phyloP scores from a whole-genome alignment of 2,113 vertebrate species.

The Podocnemis expansa region DNA sequence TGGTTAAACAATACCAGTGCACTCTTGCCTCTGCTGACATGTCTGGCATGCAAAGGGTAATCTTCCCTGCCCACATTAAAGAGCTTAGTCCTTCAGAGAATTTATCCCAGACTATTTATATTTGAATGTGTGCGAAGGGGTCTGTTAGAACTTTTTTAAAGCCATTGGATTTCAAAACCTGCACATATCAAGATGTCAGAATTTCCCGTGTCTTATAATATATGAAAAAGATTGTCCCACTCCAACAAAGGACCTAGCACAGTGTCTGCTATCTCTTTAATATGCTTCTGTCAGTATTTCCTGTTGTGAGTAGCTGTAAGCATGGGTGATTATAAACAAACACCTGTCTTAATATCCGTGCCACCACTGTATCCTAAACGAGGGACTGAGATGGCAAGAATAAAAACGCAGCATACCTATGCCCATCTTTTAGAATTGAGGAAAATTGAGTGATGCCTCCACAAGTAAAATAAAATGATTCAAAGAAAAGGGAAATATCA shows the following conservation, averaged over 20 bases:
- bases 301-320: not conserved
- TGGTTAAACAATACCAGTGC: fast-evolving
- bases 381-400: not conserved
- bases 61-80: not conserved
- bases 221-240: fast-evolving
- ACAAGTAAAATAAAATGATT: not conserved
- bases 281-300: not conserved
- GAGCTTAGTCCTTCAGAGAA: fast-evolving
- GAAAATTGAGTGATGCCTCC: not conserved
- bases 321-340: not conserved
- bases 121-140: not conserved
- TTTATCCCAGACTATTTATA: not conserved
- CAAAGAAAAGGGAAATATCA: not conserved
- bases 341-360: not conserved
- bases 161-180: not conserved
- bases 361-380: fast-evolving
- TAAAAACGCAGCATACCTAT: not conserved
- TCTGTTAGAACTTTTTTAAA: not conserved
- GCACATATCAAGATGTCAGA: fast-evolving
- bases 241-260: fast-evolving
- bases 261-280: fast-evolving
- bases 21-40: fast-evolving
- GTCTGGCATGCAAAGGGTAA: not conserved
- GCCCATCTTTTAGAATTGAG: not conserved
- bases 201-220: fast-evolving